phyloP scores from a whole-genome alignment of 23 tunicate genomes.

The Trididemnum clinides region DNA sequence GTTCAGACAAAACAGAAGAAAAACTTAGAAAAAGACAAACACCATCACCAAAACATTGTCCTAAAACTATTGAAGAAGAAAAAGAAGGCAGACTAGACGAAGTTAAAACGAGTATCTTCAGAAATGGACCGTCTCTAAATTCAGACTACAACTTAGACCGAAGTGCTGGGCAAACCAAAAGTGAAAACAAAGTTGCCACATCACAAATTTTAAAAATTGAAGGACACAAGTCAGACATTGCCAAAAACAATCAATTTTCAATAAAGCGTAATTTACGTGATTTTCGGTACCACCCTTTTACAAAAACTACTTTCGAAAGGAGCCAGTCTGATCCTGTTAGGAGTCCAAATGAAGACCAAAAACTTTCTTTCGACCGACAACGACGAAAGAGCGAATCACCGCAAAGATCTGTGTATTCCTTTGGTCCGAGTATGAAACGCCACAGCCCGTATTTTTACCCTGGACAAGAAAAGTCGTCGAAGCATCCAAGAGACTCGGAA shows the following conservation, averaged over 20 bases:
- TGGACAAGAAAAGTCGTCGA: neutral
- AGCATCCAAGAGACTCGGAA: neutral
- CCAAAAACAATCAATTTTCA: neutral
- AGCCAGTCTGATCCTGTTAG: constrained; percentile 4
- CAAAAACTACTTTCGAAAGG: neutral
- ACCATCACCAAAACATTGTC: neutral
- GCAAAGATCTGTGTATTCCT: too few species aligned
- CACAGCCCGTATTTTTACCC: neutral
- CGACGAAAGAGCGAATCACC: constrained; percentile 11
- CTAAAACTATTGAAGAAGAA: neutral
- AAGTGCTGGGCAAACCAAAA: neutral
- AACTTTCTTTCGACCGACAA: neutral
- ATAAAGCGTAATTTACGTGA: neutral
- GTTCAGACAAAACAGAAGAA: neutral
- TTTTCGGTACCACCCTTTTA: neutral
- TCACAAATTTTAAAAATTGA: neutral
- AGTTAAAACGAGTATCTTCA: neutral
- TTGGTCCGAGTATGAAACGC: too few species aligned
- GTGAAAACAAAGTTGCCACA: neutral
- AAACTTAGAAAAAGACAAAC: too few species aligned
- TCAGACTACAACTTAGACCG: neutral
- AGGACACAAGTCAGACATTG: neutral
- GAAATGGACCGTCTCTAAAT: neutral
- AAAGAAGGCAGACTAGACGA: neutral
- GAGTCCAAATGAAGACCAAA: neutral